Percentiles rank a stretch among this genome's conserved stretches.
Evolutionary conservation across 2,888 invertebrate species (phyloP).

Genomic region (Andrena fulva): DNA sequence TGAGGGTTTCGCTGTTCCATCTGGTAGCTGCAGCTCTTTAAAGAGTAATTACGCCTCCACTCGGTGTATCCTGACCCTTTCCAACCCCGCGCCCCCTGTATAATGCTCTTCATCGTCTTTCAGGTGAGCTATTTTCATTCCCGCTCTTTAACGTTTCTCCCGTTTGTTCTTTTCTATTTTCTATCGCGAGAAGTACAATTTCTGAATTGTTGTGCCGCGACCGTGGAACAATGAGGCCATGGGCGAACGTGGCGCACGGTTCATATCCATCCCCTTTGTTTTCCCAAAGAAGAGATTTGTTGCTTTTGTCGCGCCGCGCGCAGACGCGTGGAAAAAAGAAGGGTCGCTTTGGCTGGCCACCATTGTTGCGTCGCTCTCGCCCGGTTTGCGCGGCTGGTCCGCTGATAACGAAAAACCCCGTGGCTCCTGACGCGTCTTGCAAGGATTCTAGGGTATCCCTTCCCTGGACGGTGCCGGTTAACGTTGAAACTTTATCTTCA

Average conservation of each 20-base stretch:
- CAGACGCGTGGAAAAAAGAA: constrained; percentile 48
- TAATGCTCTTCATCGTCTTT: constrained; percentile 38
- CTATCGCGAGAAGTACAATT: constrained; percentile 32
- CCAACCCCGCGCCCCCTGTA: background rate
- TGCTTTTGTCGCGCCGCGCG: constrained; percentile 58
- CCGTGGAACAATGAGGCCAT: constrained; percentile 45
- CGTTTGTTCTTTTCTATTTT: background rate
- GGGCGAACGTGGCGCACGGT: constrained; percentile 46
- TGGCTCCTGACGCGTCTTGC: background rate
- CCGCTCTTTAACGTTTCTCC: constrained; percentile 22
- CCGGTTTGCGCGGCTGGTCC: background rate
- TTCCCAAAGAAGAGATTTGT: constrained; percentile 40
- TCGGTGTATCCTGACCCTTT: constrained; percentile 11
- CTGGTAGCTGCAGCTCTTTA: constrained; percentile 39
- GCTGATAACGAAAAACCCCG: constrained; percentile 25
- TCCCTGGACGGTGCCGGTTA: background rate
- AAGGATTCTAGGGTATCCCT: background rate
- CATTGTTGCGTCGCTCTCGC: constrained; percentile 49
- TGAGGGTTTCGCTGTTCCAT: constrained; percentile 38
- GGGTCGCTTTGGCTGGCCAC: constrained; percentile 23
- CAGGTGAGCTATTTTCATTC: constrained; percentile 36
- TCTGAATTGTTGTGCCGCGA: constrained; percentile 38
- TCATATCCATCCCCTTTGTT: constrained; percentile 47
- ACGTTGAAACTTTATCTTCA: background rate
- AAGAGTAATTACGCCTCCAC: constrained; percentile 49